Evolutionary conservation across 2,797 vertebrate species (phyloP).

Genomic region (Danio jaintianensis): DNA sequence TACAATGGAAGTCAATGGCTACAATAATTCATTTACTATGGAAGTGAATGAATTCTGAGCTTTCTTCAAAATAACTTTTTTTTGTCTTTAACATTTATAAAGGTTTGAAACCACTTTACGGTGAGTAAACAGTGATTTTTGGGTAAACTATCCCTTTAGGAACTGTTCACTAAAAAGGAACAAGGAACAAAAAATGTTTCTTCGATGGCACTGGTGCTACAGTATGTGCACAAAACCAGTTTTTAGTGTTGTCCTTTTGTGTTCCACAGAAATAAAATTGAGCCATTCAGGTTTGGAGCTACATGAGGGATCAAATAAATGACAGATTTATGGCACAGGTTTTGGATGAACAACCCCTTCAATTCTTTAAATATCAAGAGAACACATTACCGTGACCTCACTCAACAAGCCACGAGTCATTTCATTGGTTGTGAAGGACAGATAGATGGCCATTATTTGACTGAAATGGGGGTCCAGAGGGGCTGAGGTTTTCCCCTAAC

Average conservation of each 20-base stretch:
- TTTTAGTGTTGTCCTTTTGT: not conserved
- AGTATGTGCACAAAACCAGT: not conserved
- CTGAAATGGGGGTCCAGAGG: constrained; percentile 19
- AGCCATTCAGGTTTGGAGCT: not conserved
- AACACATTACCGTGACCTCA: constrained; percentile 21
- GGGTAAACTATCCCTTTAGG: too few species aligned
- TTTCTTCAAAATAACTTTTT: too few species aligned
- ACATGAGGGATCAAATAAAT: constrained; percentile 9
- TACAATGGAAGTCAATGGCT: too few species aligned
- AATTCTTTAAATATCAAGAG: constrained; percentile 22
- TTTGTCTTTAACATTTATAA: not conserved
- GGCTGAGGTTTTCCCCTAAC: constrained; percentile 17
- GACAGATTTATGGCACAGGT: constrained; percentile 3
- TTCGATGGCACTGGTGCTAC: not conserved
- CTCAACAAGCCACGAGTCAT: constrained; percentile 10
- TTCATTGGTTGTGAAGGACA: constrained; percentile 12
- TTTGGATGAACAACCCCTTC: not conserved
- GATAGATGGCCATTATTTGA: constrained; percentile 36
- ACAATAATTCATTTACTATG: too few species aligned
- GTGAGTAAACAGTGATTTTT: too few species aligned
- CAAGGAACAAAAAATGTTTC: constrained; percentile 5
- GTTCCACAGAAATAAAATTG: not conserved
- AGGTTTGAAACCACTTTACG: too few species aligned
- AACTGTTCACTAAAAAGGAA: not conserved
- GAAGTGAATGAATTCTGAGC: too few species aligned